Percentiles rank a stretch among this genome's conserved stretches.
Conservation (phyloP, 2,113 vertebrate genomes). For the Corynorhinus townsendii region DNA sequence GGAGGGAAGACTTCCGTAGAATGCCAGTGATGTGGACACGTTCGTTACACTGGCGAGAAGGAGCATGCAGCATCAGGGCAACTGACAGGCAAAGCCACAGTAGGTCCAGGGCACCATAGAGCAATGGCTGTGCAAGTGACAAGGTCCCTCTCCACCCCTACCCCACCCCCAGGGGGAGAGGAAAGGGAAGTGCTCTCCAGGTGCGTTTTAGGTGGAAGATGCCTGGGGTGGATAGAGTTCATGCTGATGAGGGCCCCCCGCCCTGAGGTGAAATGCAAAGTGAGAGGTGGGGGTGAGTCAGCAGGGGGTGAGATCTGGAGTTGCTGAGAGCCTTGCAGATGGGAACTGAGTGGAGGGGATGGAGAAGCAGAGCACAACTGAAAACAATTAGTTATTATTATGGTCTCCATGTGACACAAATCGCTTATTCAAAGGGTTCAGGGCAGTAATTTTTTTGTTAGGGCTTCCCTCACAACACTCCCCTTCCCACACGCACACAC, state of each 20-base stretch:
- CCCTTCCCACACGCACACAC: neutral
- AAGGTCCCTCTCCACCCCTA: neutral
- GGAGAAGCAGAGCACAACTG: neutral
- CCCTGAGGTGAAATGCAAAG: neutral
- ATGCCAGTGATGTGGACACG: neutral
- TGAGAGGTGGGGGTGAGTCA: neutral
- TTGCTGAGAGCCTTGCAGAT: neutral
- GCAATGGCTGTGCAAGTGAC: neutral
- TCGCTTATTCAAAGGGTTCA: neutral
- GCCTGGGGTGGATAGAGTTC: neutral
- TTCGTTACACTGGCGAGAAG: neutral
- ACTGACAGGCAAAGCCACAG: neutral
- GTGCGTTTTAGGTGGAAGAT: neutral
- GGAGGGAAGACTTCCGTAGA: neutral
- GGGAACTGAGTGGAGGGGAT: neutral
- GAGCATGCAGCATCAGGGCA: neutral
- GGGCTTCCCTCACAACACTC: neutral
- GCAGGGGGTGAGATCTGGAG: neutral
- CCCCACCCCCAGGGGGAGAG: neutral
- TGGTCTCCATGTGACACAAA: neutral
- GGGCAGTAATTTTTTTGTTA: neutral
- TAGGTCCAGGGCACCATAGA: neutral
- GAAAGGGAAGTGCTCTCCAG: neutral
- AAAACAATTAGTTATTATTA: neutral
- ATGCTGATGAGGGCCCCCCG: neutral